Evolutionary conservation across 2,888 invertebrate species (phyloP), one percentile per base, ranked within the genome.

Genomic region (Erebia epiphron): DNA sequence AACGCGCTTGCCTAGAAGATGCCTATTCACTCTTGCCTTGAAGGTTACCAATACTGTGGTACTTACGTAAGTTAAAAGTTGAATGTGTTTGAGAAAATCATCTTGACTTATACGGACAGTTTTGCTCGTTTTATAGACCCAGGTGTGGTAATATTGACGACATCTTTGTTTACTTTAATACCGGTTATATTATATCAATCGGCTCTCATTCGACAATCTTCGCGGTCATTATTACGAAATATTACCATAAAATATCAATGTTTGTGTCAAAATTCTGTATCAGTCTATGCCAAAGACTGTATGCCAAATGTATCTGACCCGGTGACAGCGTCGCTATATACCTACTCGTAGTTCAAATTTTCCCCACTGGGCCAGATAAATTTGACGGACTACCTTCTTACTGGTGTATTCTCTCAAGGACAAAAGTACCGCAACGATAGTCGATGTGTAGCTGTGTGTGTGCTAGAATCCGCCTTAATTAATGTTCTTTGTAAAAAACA

Each of bases 81-180:
- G 2, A 46, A 46, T 13, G 11, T 46, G 46, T 10, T 46, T 46
- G 11, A 11, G 46, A 46, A 46, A 46, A 46, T 46, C 46, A 54
- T 9, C 10, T 54, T 18, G 2, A 11, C 1, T 54, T 54, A 16
- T 54, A 54, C n/a, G 2, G 16, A 26, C 35, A n/a, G 8, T 10
- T 60, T 60, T 43, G 41, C 16, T 16, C 35, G 16, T 49, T 18
- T 16, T 67, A 43, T 26, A 57, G 14, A 13, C 21, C 57, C 57
- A 57, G 49, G 26, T 57, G 67, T 67, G 43, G 46, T 67, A 67
- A 58, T 58, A 26, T 50, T 67, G 56, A 35, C 52, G 60, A 58
- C 49, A 60, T 50, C 60, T 67, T 67, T 67, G 50, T 67, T 67
- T 67, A 67, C 67, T 13, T 66, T 56, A 56, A 57, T 41, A 67